Conservation (phyloP, 2,113 vertebrate genomes). For the Sarotherodon lohbergeri region DNA sequence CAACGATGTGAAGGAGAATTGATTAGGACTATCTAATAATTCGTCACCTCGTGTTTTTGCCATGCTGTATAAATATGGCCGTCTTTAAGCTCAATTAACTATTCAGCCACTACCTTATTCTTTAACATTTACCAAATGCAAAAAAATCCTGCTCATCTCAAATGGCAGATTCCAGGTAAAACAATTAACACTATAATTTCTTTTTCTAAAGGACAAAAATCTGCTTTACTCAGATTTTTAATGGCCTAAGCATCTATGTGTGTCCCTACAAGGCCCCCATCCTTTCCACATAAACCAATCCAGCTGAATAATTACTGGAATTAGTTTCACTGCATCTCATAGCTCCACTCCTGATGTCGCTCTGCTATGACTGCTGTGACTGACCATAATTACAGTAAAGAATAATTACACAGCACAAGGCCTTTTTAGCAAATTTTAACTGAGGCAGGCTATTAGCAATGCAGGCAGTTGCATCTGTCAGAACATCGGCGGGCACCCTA, state of each 20-base stretch:
- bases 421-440: background rate
- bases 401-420: background rate
- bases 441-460: background rate
- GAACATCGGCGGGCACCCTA: background rate
- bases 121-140: background rate
- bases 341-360: background rate
- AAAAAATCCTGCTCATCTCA: background rate
- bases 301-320: conserved; percentile 18
- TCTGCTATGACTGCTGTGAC: background rate
- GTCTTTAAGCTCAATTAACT: background rate
- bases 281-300: background rate
- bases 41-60: background rate
- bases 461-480: background rate
- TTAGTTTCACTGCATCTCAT: background rate
- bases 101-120: background rate
- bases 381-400: conserved; percentile 5
- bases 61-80: background rate
- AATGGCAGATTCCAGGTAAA: background rate
- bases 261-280: background rate
- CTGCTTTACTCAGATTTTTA: background rate
- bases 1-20: background rate
- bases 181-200: background rate
- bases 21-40: background rate
- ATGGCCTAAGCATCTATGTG: background rate
- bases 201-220: background rate